Evolutionary conservation across 2,888 invertebrate species (phyloP), one percentile per base, ranked within the genome.

Genomic region (Trichopoda pennipes): DNA sequence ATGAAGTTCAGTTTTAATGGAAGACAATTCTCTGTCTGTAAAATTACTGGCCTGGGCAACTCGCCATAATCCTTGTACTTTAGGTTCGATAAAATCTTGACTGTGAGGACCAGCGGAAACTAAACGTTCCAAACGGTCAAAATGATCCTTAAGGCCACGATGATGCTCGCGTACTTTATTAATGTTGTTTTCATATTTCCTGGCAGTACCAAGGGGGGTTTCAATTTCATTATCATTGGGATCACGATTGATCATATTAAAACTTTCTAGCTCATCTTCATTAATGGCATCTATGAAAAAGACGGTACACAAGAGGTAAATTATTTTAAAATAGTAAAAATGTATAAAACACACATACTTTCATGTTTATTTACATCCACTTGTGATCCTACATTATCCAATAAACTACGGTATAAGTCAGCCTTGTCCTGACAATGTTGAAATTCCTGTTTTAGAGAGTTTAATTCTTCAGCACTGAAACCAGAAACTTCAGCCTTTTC

Each of bases 401-500:
- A 92, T 77, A 98, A 90, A 55, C 94, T 94, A 90, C 96, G 95
- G 89, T 97, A 98, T 88, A 98, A 95, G 89, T 98, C 96, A 64
- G 98, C 94, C 91, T 98, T 98, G 85, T 97, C 96, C 90, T 98
- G 97, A 88, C 98, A 97, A 90, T 98, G 98, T 21, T 92, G 91
- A 88, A 98, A 98, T 91, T 98, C 98, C 89, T 98, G 96, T 88
- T 95, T 95, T 17, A 98, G 90, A 0, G 96, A 94, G 79, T 94
- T 92, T 56, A 98, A 89, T 91, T 98, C 98, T 84, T 96, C 95
- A 80, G 94, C 94, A 23, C 95, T 95, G 88, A 98, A 97, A n/a
- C 97, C 98, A 32, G 96, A 94, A 28, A 93, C 91, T 92, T 97
- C 96, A 0, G 98, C 98, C 89, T 97, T 97, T 44, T 94, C 93